Percentiles rank a stretch among this genome's conserved stretches.
Conservation (phyloP, 1,140 invertebrate genomes). For the Tenebrio molitor region DNA sequence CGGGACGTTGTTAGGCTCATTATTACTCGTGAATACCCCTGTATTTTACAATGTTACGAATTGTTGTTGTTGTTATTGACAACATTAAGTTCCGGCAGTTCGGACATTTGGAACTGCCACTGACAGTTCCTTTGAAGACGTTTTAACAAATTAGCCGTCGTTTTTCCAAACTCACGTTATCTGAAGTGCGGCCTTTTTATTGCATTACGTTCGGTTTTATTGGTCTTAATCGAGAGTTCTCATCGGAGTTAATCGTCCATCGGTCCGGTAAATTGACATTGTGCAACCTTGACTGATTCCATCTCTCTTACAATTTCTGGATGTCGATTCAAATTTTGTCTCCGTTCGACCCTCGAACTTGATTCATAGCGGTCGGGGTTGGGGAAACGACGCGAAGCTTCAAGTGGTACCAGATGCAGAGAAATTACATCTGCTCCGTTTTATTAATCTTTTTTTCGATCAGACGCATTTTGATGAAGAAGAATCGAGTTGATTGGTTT, state of each 20-base stretch:
- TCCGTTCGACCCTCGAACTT: not conserved
- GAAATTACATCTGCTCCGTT: slow-evolving; percentile 11
- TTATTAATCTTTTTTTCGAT: slow-evolving; percentile 20
- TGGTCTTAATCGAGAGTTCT: slow-evolving; percentile 23
- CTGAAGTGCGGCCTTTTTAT: slow-evolving; percentile 36
- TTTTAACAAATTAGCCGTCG: slow-evolving; percentile 20
- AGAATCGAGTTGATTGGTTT: slow-evolving; percentile 10
- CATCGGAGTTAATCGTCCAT: slow-evolving; percentile 31
- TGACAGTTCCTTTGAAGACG: slow-evolving; percentile 7
- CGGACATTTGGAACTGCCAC: not conserved
- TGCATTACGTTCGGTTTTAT: slow-evolving; percentile 32
- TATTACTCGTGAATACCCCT: too few relatives aligned
- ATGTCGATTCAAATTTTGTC: slow-evolving; percentile 17
- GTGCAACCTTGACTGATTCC: slow-evolving; percentile 15
- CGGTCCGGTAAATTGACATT: slow-evolving; percentile 18
- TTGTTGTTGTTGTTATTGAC: too few relatives aligned
- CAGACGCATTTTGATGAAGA: not conserved
- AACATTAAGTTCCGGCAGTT: too few relatives aligned
- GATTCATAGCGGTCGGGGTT: not conserved
- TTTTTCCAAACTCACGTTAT: slow-evolving; percentile 20
- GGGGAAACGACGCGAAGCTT: not conserved
- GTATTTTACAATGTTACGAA: not conserved
- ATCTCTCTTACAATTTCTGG: slow-evolving; percentile 11
- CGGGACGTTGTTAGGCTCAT: too few relatives aligned
- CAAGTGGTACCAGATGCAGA: slow-evolving; percentile 14